phyloP scores from a whole-genome alignment of 2,113 vertebrate species.

The Chamaea fasciata region DNA sequence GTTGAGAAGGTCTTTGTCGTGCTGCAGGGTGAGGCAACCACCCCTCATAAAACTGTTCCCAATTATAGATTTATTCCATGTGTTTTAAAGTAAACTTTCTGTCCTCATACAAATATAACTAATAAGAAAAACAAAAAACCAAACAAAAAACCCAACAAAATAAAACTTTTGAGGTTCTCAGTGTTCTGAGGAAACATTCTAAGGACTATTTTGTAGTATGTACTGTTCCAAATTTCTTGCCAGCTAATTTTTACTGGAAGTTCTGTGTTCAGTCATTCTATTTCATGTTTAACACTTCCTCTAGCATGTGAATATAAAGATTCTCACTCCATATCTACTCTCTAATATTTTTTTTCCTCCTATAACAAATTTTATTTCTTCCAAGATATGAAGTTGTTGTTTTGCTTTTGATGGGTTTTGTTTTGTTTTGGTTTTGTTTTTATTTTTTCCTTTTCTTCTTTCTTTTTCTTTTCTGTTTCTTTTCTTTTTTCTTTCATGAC shows the following conservation, averaged over 20 bases:
- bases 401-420: no score
- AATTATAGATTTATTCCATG: background rate
- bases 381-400: background rate
- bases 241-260: background rate
- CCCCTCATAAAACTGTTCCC: background rate
- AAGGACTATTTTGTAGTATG: background rate
- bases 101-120: background rate
- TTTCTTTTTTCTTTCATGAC: background rate
- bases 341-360: background rate
- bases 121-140: background rate
- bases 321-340: background rate
- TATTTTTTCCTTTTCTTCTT: no score
- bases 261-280: background rate
- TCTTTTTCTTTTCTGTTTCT: no score
- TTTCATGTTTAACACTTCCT: background rate
- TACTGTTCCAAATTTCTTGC: background rate
- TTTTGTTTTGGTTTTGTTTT: background rate
- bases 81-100: background rate
- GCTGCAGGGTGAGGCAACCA: background rate
- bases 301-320: background rate
- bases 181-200: background rate
- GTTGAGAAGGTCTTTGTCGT: background rate
- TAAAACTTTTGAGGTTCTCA: background rate
- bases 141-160: no score
- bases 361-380: background rate